Evolutionary conservation across 2,113 vertebrate species (phyloP), one percentile per base, ranked within the genome.

Genomic region (Phyllostomus hastatus): DNA sequence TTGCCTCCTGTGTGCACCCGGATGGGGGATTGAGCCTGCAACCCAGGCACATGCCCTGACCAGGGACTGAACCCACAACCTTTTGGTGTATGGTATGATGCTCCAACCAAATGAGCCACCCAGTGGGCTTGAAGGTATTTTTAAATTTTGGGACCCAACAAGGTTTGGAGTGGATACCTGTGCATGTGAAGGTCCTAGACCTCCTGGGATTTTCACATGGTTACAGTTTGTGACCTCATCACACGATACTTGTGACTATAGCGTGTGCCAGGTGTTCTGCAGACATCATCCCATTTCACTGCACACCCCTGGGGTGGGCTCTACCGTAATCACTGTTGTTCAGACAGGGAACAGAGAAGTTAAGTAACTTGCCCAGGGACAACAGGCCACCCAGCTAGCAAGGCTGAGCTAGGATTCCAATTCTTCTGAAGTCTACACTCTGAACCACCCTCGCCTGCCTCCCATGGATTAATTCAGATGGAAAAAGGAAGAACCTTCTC

Each of bases 181-280:
- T 20, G 5, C 41, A 1, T 4, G 33, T n/a, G 17, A 38, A 76
- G 35, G 50, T 50, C 33, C 14, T 14, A 70, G 75, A 31, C 12
- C n/a, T 54, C 1, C 72, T 59, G 24, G 35, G 78, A 64, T n/a
- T 82, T 61, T 35, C 61, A 54, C 5, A 0, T 31, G 28, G 61
- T 50, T 41, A 22, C 38, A 41, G 69, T 15, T 8, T 75, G 41
- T 54, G 46, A 59, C 31, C 69, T 41, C 14, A 38, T 41, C 35
- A 26, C 28, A 2, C 0, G 6, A 48, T 7, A 50, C 3, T 14
- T 31, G 0, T 28, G 24, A 16, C 33, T 19, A 24, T 1, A 57
- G 31, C 2, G 2, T 48, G 69, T 50, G 54, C 4, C 54, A 16
- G 61, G 38, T 7, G 2, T 22, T 38, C 80, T 7, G 1, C 46